Conservation (phyloP, 2,888 invertebrate species). For the Acanthosepion pharaonis region DNA sequence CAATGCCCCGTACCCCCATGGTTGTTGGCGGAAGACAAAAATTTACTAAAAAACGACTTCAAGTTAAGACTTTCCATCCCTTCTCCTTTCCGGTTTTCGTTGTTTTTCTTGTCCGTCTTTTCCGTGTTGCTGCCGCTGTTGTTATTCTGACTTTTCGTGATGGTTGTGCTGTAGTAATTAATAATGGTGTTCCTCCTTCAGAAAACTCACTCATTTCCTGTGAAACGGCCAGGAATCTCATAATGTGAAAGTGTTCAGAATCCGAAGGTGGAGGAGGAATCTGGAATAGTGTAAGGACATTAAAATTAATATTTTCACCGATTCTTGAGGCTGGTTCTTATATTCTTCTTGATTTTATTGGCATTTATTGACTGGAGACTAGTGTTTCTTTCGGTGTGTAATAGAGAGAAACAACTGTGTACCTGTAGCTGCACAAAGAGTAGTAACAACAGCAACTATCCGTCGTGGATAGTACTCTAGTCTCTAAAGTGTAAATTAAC, state of each 20-base stretch:
- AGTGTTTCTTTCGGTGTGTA: neutral
- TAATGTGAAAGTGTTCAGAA: conserved; percentile 41
- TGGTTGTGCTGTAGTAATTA: neutral
- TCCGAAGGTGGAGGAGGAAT: conserved; percentile 33
- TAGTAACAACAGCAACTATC: neutral
- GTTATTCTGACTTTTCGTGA: neutral
- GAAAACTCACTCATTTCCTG: conserved; percentile 44
- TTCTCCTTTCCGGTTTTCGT: conserved; percentile 42
- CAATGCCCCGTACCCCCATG: conserved; percentile 40
- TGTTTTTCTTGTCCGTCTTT: conserved; percentile 39
- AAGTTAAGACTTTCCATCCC: conserved; percentile 44
- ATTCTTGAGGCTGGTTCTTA: neutral
- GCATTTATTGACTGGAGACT: neutral
- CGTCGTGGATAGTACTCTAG: neutral
- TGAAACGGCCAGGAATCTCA: conserved; percentile 41
- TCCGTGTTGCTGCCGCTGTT: conserved; percentile 34
- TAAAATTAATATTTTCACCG: neutral
- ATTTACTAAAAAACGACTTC: conserved; percentile 46
- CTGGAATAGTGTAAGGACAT: neutral
- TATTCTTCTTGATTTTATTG: neutral
- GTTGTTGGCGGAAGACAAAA: conserved; percentile 44
- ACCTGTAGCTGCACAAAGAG: neutral
- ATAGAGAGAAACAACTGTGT: neutral
- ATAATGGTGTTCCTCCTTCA: conserved; percentile 24
- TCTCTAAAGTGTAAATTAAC: too few relatives aligned